phyloP scores from a whole-genome alignment of 1,140 invertebrate species.

The Aphelenchoides fujianensis region DNA sequence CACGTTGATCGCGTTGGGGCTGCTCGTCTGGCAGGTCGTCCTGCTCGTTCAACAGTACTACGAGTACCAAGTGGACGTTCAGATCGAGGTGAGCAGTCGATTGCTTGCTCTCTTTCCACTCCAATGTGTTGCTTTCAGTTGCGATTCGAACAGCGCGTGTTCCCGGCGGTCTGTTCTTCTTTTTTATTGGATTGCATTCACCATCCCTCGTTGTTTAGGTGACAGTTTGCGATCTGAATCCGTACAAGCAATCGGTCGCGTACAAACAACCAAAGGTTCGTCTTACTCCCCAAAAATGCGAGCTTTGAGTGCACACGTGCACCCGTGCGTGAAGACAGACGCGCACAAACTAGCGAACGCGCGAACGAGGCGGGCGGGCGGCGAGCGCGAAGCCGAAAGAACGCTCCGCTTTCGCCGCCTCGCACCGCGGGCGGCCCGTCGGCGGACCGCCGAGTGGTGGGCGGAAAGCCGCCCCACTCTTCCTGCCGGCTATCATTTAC shows the following conservation, averaged over 20 bases:
- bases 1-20: slow-evolving; percentile 28
- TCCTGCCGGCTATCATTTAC: background rate
- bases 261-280: slow-evolving; percentile 29
- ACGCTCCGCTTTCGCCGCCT: background rate
- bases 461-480: background rate
- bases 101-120: too few relatives aligned
- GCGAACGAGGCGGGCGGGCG: background rate
- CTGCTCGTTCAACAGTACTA: slow-evolving; percentile 35
- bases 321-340: too few relatives aligned
- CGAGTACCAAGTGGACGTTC: slow-evolving; percentile 26
- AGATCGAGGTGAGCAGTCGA: too few relatives aligned
- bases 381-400: background rate
- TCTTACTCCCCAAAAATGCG: background rate
- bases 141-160: slow-evolving; percentile 42
- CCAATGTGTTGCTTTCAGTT: slow-evolving; percentile 16
- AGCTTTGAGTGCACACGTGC: too few relatives aligned
- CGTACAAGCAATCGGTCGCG: slow-evolving; percentile 21
- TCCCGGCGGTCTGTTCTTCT: slow-evolving; percentile 39
- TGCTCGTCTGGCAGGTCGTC: slow-evolving; percentile 37
- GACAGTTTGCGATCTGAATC: slow-evolving; percentile 41
- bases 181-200: too few relatives aligned
- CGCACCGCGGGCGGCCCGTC: background rate
- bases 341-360: background rate
- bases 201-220: too few relatives aligned
- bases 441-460: background rate